Conservation (phyloP, 2,113 vertebrate species). For the Turdus rufiventris region DNA sequence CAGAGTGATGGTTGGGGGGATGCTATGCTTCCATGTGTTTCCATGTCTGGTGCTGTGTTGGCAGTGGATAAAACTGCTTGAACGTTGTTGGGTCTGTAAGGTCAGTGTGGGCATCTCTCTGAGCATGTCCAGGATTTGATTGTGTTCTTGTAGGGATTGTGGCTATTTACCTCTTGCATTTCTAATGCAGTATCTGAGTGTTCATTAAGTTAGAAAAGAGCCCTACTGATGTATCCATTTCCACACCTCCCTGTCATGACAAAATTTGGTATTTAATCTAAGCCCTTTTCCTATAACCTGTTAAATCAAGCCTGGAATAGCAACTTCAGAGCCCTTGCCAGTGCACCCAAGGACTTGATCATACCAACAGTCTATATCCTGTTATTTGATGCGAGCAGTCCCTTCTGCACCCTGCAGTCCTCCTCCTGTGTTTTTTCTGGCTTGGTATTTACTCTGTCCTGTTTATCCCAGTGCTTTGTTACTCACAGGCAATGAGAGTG, state of each 20-base stretch:
- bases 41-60: background rate
- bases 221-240: background rate
- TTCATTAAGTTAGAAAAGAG: background rate
- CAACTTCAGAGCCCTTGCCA: background rate
- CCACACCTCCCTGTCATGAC: background rate
- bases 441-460: background rate
- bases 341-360: background rate
- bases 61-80: background rate
- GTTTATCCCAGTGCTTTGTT: background rate
- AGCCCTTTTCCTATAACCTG: background rate
- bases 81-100: background rate
- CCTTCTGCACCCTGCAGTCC: background rate
- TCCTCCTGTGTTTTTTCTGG: background rate
- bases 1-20: background rate
- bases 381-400: background rate
- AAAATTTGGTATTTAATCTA: background rate
- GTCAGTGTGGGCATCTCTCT: rapidly evolving
- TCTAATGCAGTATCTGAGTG: background rate
- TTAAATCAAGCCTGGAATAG: background rate
- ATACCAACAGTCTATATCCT: background rate
- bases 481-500: background rate
- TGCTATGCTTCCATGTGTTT: background rate
- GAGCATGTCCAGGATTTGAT: background rate
- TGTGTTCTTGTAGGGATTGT: background rate
- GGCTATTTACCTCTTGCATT: background rate